Base-by-base conservation (phyloP, 2,113 vertebrate genomes). In the Plecotus auritus region DNA sequence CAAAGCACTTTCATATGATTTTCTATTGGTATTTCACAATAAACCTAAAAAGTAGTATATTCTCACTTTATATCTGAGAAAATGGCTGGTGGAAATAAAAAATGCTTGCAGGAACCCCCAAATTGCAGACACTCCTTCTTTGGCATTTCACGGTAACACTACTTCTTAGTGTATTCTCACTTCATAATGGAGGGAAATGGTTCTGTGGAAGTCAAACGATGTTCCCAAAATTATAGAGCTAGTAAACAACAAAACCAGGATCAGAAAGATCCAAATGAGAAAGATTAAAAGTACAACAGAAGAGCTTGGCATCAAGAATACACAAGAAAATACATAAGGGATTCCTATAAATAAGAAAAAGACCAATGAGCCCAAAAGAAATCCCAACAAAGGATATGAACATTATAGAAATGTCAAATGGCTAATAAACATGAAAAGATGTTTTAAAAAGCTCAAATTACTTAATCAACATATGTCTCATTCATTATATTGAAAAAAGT, bases 341-440 rank as follows among this genome's bases (percentile, higher is more conserved):
- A 78, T 80, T 56, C 23, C 28, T 92, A 66, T 78, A 82, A 77
- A 69, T 85, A 91, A 77, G 49, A 92, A 95, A 96, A 86, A 85
- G 51, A 8, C 66, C 93, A 94, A 32, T 56, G 90, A 82, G 35
- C n/a, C 28, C 40, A 11, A 85, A 88, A 85, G n/a, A 96, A 96
- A 83, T 77, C 23, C 54, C 14, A 91, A 76, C 7, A 35, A 77
- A 92, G 32, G n/a, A n/a, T 56, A 85, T 37, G 32, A 95, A 92
- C 26, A 66, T 45, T 74, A 56, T 0, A 81, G 54, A 74, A 92
- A 90, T 64, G 32, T 70, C 9, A 94, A 92, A 82, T 45, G 67
- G 72, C 59, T 86, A 49, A 89, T 28, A 78, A 32, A 85, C 66
- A 56, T 40, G 32, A 91, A 77, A 92, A 91, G 45, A 70, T 47